Base-by-base conservation (phyloP, 2,113 vertebrate genomes). In the Panurus biarmicus region DNA sequence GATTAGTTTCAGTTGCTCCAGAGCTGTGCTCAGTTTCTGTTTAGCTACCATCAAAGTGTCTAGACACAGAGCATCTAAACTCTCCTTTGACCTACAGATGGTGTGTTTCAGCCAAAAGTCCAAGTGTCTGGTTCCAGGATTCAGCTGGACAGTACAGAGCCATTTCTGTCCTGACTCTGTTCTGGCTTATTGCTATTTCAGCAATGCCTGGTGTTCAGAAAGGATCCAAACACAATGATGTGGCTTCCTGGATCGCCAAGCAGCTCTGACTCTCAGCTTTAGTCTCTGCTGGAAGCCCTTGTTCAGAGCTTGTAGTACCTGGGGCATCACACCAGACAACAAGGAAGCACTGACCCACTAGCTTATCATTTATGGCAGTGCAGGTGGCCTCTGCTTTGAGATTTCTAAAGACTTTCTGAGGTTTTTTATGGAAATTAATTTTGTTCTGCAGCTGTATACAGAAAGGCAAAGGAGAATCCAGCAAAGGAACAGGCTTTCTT, bases 1-100 rank as follows among this genome's bases (percentile, higher is more conserved):
- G 69, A 94, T 95, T 94, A 31, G 57, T 89, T 91, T 91, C 45
- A 17, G 56, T 94, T 81, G 48, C 81, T 81, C 31, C 62, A 79
- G 66, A 93, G 53, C 70, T 33, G 40, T 12, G 12, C 57, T 89
- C 13, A 1, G 44, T 71, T 91, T 95, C 60, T 93, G 20, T 81
- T 67, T 61, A 77, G 45, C 60, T 93, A 3, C 65, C 18, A 71
- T 66, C 26, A n/a, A 66, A 81, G 28, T 28, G 24, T 47, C 60
- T 84, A 76, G 51, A 40, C 16, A 7, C 6, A 70, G n/a, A 62
- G n/a, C 44, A 80, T 33, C 65, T 74, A 54, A 88, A 58, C 11
- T n/a, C 53, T 66, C 75, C 29, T 18, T 38, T 72, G 72, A 81
- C n/a, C n/a, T 64, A 33, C 22, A 44, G 38, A 64, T 23, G 24